Evolutionary conservation across 1,140 invertebrate species (phyloP).

Genomic region (Dysdera silvatica): DNA sequence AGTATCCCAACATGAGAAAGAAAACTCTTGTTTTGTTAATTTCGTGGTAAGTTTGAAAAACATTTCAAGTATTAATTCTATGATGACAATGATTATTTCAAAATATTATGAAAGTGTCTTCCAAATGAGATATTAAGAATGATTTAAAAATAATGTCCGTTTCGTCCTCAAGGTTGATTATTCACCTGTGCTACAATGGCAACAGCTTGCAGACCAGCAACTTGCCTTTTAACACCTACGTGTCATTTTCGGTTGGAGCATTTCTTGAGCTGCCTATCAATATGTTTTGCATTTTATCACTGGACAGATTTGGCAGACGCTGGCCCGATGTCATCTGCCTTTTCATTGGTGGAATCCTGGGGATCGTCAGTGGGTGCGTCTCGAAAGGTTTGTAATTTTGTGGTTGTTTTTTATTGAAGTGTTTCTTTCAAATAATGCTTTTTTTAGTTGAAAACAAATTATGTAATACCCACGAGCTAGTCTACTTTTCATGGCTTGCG

Average conservation of each 20-base stretch:
- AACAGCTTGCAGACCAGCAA: slow-evolving; percentile 75
- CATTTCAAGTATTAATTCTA: not conserved
- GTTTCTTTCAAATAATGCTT: too few species aligned
- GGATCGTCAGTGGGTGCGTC: slow-evolving; percentile 37
- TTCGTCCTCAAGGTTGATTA: slow-evolving; percentile 56
- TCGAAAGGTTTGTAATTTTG: not conserved
- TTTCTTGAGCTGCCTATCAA: slow-evolving; percentile 75
- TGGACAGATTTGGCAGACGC: slow-evolving; percentile 72
- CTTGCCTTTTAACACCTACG: slow-evolving; percentile 66
- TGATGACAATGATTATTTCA: too few species aligned
- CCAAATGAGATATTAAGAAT: too few species aligned
- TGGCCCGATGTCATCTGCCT: slow-evolving; percentile 74
- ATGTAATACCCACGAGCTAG: too few species aligned
- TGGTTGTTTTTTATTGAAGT: not conserved
- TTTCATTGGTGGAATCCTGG: slow-evolving; percentile 68
- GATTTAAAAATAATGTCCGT: too few species aligned
- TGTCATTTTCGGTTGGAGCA: slow-evolving; percentile 73
- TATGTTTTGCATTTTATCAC: slow-evolving; percentile 63
- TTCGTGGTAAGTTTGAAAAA: slow-evolving; percentile 8
- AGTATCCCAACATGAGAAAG: slow-evolving; percentile 23
- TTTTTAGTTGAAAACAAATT: too few species aligned
- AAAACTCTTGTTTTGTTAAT: slow-evolving; percentile 22
- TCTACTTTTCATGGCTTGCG: too few species aligned
- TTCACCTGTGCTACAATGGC: slow-evolving; percentile 76
- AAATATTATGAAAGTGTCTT: too few species aligned